A percentile compares a stretch with the other conserved stretches of the same genome.
phyloP scores from a whole-genome alignment of 2,113 vertebrate species.

The Elachura formosa region DNA sequence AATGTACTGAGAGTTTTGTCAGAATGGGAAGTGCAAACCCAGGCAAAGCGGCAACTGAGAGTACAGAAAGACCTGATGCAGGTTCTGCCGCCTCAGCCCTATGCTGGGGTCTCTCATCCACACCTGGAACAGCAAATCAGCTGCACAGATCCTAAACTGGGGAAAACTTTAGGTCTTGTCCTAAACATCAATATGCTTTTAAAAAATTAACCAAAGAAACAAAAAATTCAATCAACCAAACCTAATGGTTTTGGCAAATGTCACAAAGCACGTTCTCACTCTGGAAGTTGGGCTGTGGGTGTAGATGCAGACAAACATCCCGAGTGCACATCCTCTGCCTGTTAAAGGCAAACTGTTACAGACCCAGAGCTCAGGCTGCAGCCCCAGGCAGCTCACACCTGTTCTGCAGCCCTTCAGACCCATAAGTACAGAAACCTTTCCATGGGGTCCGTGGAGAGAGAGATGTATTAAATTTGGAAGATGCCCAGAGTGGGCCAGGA shows the following conservation, averaged over 20 bases:
- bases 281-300: neutral
- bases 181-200: neutral
- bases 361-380: neutral
- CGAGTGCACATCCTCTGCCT: neutral
- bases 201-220: neutral
- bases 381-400: neutral
- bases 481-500: neutral
- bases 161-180: neutral
- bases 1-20: neutral
- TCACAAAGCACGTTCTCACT: fast-evolving
- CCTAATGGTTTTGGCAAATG: neutral
- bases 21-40: neutral
- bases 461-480: neutral
- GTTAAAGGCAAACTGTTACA: neutral
- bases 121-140: neutral
- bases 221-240: neutral
- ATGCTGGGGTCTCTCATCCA: fast-evolving
- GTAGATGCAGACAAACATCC: neutral
- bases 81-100: neutral
- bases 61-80: neutral
- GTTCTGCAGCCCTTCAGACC: neutral
- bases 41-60: neutral
- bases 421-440: neutral
- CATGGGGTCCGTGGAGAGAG: neutral
- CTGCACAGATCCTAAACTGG: too few relatives aligned